A percentile compares a stretch with the other conserved stretches of the same genome.
Evolutionary conservation across 2,888 invertebrate genomes (phyloP).

Genomic region (Omphaloscelis lunosa): DNA sequence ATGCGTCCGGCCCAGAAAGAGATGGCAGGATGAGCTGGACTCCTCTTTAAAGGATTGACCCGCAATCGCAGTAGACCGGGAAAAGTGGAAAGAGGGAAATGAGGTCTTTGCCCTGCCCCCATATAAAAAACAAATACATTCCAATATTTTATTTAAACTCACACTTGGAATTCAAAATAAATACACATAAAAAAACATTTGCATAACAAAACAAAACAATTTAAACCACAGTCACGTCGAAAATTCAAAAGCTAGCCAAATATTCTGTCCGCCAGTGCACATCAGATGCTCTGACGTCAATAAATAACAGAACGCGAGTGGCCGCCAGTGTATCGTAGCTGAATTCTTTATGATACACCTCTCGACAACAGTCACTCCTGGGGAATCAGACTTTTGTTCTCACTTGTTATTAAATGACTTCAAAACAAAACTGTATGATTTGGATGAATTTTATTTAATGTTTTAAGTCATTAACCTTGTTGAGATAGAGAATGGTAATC

Average conservation of each 20-base stretch:
- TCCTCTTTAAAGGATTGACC: no score
- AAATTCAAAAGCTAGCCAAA: conserved; percentile 36
- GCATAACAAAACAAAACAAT: conserved; percentile 24
- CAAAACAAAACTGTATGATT: conserved; percentile 11
- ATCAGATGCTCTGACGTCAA: conserved; percentile 54
- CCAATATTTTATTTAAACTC: background rate
- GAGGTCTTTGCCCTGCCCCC: background rate
- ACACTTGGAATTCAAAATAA: background rate
- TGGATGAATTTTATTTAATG: background rate
- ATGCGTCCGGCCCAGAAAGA: no score
- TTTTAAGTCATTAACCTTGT: no score
- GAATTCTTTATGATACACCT: conserved; percentile 69
- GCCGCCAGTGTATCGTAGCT: conserved; percentile 60
- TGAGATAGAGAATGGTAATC: no score
- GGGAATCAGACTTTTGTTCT: conserved; percentile 47
- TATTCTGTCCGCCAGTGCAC: conserved; percentile 42
- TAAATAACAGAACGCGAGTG: conserved; percentile 65
- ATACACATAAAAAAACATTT: conserved; percentile 20
- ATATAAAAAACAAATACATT: no score
- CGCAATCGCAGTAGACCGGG: background rate
- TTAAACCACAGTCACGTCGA: conserved; percentile 26
- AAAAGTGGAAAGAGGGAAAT: background rate
- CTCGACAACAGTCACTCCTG: conserved; percentile 49
- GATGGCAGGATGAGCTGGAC: no score
- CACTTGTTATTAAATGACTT: conserved; percentile 11